Conservation (phyloP, 2,888 invertebrate genomes). For the Napeogenes sylphis region DNA sequence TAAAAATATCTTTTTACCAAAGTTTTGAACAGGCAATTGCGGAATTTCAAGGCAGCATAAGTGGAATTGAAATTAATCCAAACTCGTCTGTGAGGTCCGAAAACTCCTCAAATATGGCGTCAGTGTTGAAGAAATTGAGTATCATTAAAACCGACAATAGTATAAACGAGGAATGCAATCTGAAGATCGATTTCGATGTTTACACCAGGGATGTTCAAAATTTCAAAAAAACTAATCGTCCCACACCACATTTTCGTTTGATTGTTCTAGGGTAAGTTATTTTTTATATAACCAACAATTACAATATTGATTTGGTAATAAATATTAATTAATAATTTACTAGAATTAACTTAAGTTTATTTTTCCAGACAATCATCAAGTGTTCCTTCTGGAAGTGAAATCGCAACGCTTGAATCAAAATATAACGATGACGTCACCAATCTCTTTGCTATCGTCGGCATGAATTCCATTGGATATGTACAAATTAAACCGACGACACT, state of each 20-base stretch:
- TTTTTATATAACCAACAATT: not conserved
- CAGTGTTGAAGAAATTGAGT: conserved; percentile 54
- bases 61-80: conserved; percentile 26
- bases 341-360: not conserved
- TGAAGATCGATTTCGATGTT: conserved; percentile 63
- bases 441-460: conserved; percentile 65
- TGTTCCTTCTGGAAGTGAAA: conserved; percentile 48
- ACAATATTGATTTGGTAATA: too few species aligned
- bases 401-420: conserved; percentile 48
- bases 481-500: conserved; percentile 60
- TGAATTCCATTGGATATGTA: conserved; percentile 61
- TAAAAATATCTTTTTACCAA: conserved; percentile 54
- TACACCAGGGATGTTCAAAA: conserved; percentile 64
- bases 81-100: conserved; percentile 45
- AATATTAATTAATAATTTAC: not conserved
- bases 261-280: conserved; percentile 63
- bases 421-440: conserved; percentile 54
- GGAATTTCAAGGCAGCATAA: conserved; percentile 38
- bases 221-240: conserved; percentile 59
- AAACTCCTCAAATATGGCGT: conserved; percentile 49
- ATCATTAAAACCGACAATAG: conserved; percentile 49
- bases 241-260: conserved; percentile 64
- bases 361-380: conserved; percentile 49
- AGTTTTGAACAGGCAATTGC: conserved; percentile 48
- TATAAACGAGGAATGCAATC: conserved; percentile 34